Base-by-base conservation (phyloP, 2,113 vertebrate genomes). In the Gnathochromis pfefferi region DNA sequence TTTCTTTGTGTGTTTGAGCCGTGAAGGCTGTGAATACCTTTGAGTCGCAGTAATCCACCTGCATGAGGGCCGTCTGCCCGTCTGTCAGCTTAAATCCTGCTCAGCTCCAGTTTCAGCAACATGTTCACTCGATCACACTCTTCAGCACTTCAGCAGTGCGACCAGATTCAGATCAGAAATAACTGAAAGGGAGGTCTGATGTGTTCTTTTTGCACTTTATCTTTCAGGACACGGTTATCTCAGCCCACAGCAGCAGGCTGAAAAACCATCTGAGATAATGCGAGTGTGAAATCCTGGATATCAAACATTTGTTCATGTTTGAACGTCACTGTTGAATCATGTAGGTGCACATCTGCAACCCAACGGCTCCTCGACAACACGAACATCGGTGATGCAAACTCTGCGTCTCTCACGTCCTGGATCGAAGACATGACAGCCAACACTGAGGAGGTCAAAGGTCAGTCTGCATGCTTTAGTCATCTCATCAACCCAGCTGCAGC, bases 1-100 rank as follows among this genome's bases (percentile, higher is more conserved):
- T 42, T 38, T 51, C 21, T 13, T 28, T 12, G n/a, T 7, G 9
- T 45, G 47, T 51, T 9, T 19, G 21, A 60, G 40, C 17, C 38
- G 12, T 86, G 68, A n/a, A 8, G 80, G 73, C 3, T 19, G 16
- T 31, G 81, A 9, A 89, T 83, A 35, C 73, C 60, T 82, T 6
- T 83, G 53, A 33, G 33, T 9, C 7, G n/a, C 82, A 42, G 80
- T 79, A 81, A 87, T 83, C 54, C 54, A n/a, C 88, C 91, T 78
- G 87, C 84, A 93, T 91, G 88, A 86, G 86, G 91, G 88, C 68
- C 14, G 85, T 81, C 26, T 79, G 81, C 82, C 42, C 21, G 47
- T 90, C 42, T 80, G 70, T 53, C 78, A 49, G 21, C 11, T 21
- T 33, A 33, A 57, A 28, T 86, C 55, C 81, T 12, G 60, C 45